Evolutionary conservation across 1,140 invertebrate genomes (phyloP), one percentile per base, ranked within the genome.

Genomic region (Drosophila pachea): DNA sequence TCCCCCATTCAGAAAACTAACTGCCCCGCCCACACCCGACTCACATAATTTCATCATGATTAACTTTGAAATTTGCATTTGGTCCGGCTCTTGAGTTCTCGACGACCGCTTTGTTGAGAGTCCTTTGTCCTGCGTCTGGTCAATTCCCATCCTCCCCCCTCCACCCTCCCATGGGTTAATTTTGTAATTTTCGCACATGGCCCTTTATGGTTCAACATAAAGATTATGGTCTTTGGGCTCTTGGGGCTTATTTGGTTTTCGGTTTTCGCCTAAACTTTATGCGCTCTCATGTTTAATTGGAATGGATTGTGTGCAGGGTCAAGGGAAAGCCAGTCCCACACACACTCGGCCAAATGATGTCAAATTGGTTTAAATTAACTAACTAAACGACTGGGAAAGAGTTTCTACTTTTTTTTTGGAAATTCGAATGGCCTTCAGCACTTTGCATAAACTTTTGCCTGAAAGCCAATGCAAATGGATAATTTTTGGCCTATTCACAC

Each of bases 51-150:
- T 86, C 54, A 65, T 69, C 67, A 84, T 84, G 79, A 84, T 84
- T 84, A 84, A 86, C 76, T 84, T 84, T 64, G 73, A 76, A 79
- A 83, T 83, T 83, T 83, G 79, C 79, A 83, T 83, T 58, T 52
- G 63, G 56, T 48, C 59, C 55, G 65, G 73, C 69, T 60, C 61
- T 48, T 35, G 32, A 52, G 31, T 52, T 52, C 9, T 35, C 12
- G 9, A 35, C 31, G 7, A 56, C 73, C 81, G 83, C 74, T 84
- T 74, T 76, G 81, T 76, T 84, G 81, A 12, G 14, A 43, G 14
- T 43, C 70, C 32, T 50, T 84, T 79, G 54, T 56, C 29, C n/a
- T 33, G 40, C 29, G 8, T 35, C 32, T 67, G 61, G 73, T 69
- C 63, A 61, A 56, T 71, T 55, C 36, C 22, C 22, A 22, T 22